Evolutionary conservation across 2,888 invertebrate species (phyloP).

Genomic region (Chymomyza amoena): DNA sequence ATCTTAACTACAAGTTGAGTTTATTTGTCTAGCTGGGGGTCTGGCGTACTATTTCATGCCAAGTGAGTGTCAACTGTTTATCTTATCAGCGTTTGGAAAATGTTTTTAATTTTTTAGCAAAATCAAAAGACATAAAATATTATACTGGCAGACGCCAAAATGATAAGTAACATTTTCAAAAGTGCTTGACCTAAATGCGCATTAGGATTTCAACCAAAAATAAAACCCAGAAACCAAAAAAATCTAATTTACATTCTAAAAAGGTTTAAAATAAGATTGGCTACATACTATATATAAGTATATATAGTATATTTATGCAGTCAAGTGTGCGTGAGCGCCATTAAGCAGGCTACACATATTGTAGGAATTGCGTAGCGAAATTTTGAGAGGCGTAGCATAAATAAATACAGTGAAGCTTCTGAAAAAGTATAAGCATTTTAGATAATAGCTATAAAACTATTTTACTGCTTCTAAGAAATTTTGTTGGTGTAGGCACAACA

Average conservation of each 20-base stretch:
- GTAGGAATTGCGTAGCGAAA: neutral
- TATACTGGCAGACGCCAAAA: neutral
- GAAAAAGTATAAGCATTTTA: too few relatives aligned
- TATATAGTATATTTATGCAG: neutral
- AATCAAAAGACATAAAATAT: neutral
- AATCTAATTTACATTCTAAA: neutral
- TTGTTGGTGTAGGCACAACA: too few relatives aligned
- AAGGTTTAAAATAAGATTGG: neutral
- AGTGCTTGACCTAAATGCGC: slow-evolving; percentile 65
- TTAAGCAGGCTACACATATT: neutral
- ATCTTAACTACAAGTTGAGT: neutral
- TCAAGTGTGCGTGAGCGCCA: neutral
- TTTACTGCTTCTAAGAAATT: too few relatives aligned
- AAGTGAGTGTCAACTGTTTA: neutral
- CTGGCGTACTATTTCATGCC: neutral
- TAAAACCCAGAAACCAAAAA: neutral
- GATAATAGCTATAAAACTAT: too few relatives aligned
- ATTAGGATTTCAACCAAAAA: neutral
- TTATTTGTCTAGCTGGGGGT: slow-evolving; percentile 4
- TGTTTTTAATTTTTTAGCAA: slow-evolving; percentile 33
- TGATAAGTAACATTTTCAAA: slow-evolving; percentile 16
- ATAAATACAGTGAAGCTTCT: neutral
- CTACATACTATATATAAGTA: neutral
- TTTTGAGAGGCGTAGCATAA: neutral
- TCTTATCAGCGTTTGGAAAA: neutral